Evolutionary conservation across 2,113 vertebrate species (phyloP).

Genomic region (Psilopsiagon aurifrons): DNA sequence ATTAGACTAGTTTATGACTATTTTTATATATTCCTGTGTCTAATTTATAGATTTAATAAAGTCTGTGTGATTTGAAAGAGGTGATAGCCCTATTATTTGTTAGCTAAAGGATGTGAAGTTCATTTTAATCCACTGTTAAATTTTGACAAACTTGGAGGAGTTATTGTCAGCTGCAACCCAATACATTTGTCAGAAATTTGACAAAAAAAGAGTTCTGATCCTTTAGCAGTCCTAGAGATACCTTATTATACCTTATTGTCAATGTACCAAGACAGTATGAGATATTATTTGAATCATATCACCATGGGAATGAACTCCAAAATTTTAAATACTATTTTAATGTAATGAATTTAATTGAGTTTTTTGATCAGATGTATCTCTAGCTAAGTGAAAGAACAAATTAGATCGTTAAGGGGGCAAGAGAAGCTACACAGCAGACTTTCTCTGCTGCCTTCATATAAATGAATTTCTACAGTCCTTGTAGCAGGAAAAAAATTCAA

Average conservation of each 20-base stretch:
- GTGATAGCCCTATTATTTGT: neutral
- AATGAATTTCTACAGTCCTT: neutral
- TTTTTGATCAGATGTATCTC: neutral
- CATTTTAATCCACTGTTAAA: neutral
- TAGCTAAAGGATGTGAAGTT: neutral
- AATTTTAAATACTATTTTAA: neutral
- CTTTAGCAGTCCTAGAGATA: neutral
- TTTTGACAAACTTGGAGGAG: neutral
- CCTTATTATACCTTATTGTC: neutral
- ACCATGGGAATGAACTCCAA: neutral
- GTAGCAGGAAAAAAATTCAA: neutral
- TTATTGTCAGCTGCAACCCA: neutral
- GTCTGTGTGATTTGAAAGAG: neutral
- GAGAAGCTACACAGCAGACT: neutral
- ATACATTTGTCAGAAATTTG: neutral
- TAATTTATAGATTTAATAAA: neutral
- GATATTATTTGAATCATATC: neutral
- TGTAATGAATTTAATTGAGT: neutral
- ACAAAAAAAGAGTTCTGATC: neutral
- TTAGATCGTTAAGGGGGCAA: rapidly evolving
- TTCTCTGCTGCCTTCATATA: neutral
- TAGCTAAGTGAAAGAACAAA: neutral
- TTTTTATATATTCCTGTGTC: neutral
- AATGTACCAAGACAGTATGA: neutral
- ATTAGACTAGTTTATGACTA: neutral